Evolutionary conservation across 2,888 invertebrate genomes (phyloP), one percentile per base, ranked within the genome.

Genomic region (Polymixis flavicincta): DNA sequence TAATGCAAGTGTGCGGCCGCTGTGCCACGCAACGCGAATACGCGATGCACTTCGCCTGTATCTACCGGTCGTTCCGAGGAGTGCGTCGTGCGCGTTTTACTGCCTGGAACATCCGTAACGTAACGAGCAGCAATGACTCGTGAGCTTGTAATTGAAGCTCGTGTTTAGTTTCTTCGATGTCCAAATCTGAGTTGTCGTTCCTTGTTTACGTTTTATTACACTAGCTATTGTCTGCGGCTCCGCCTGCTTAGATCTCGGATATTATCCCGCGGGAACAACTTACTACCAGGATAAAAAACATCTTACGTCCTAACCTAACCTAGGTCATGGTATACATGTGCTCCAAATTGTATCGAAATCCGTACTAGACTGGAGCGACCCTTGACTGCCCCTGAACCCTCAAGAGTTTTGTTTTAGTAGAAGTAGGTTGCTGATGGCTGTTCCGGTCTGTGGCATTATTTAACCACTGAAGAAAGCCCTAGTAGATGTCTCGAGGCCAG

Each of bases 91-190:
- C 45, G 50, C 37, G 25, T 28, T n/a, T 37, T 48, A 9, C 9
- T 19, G 66, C 25, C 19, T 14, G 28, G 52, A 22, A 13, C 19
- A 19, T 32, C 14, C 55, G 6, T 8, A 22, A 32, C 17, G 13
- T 60, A 32, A 25, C 4, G 19, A 25, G 1, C 7, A 25, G 48
- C 50, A 42, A 32, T 32, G n/a, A 14, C 7, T 48, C 19, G 25
- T 37, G 65, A 32, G 9, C 52, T 32, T 22, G 55, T 71, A n/a
- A 72, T 71, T 32, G 22, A 32, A 45, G 25, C 48, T 63, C 17
- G 4, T 65, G 65, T 65, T 37, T 65, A 11, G 48, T 48, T 37
- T 28, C 8, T 48, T 37, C 48, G 14, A 14, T 32, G n/a, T 19
- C 37, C 25, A 68, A 25, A 37, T 25, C 19, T 17, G 48, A 13